Base-by-base conservation (phyloP, 2,113 vertebrate species). In the Haemorhous mexicanus region DNA sequence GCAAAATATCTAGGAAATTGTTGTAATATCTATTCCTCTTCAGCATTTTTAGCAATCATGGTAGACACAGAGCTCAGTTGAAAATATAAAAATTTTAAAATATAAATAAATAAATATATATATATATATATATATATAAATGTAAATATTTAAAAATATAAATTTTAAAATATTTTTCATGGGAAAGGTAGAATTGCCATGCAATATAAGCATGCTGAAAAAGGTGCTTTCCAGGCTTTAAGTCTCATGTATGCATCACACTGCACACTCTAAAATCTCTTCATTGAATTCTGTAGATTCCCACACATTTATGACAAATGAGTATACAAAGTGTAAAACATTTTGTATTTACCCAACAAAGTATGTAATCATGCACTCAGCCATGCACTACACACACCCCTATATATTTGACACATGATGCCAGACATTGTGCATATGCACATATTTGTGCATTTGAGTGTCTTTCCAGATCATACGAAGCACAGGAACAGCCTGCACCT, bases 171-270 rank as follows among this genome's bases (percentile, higher is more conserved):
- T 37, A 24, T 24, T 85, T 77, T 49, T 50, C 77, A 78, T 46
- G n/a, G n/a, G 7, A 80, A 86, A 87, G n/a, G 50, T 47, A 75
- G 37, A 63, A 52, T 39, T 81, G 21, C 5, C 12, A 8, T 35
- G 32, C 22, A 20, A 17, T 52, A 12, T 8, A 44, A 20, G 49
- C 3, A 0, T 21, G 32, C 20, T 73, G 41, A 66, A 21, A 73
- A 52, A 83, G 7, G 49, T 32, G 30, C 15, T 75, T 89, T 75
- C 49, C 3, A 13, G 62, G n/a, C 58, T 68, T 63, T 58, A 91
- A 83, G n/a, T 84, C 30, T 50, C 30, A 27, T 13, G 9, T 50
- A 53, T 0, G 0, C 14, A 33, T 62, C 26, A 49, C 20, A 8
- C 0, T 58, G 37, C 17, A 53, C n/a, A 33, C 10, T 28, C 43